Evolutionary conservation across 2,888 invertebrate species (phyloP).

Genomic region (Idaea aversata): DNA sequence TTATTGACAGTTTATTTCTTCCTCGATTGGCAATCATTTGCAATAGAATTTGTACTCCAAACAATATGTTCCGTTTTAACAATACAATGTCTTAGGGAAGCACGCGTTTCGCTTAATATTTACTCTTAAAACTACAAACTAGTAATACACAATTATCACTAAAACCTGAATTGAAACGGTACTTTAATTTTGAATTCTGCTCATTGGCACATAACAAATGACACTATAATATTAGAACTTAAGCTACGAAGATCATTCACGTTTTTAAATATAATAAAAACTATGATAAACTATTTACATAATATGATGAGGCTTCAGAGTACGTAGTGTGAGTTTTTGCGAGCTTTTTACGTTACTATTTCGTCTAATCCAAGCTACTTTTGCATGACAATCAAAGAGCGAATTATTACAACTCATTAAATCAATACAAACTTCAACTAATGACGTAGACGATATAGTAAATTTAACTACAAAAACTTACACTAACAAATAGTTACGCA

Average conservation of each 20-base stretch:
- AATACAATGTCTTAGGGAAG: conserved; percentile 57
- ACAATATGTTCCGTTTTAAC: conserved; percentile 3
- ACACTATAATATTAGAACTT: conserved; percentile 53
- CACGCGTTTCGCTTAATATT: conserved; percentile 63
- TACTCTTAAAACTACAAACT: conserved; percentile 45
- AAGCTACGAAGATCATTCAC: conserved; percentile 71
- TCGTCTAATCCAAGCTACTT: not conserved
- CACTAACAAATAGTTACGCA: not conserved
- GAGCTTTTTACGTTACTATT: conserved; percentile 15
- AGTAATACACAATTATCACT: conserved; percentile 59
- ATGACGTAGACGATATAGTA: not conserved
- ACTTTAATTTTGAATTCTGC: conserved; percentile 45
- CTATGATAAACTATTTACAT: conserved; percentile 44
- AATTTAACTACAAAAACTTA: not conserved
- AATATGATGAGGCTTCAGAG: conserved; percentile 17
- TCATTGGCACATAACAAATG: conserved; percentile 73
- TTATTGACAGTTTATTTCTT: not conserved
- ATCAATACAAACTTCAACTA: not conserved
- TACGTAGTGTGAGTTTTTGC: conserved; percentile 4
- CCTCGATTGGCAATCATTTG: not conserved
- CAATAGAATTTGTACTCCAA: conserved; percentile 3
- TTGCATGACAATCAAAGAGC: not conserved
- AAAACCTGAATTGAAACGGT: conserved; percentile 38
- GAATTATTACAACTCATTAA: not conserved
- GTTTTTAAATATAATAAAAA: conserved; percentile 56